These are phyloP conservation scores for Sebastes umbrosus DNA, from an alignment of 2,797 vertebrate species.

Conservation along the genomic window DNA sequence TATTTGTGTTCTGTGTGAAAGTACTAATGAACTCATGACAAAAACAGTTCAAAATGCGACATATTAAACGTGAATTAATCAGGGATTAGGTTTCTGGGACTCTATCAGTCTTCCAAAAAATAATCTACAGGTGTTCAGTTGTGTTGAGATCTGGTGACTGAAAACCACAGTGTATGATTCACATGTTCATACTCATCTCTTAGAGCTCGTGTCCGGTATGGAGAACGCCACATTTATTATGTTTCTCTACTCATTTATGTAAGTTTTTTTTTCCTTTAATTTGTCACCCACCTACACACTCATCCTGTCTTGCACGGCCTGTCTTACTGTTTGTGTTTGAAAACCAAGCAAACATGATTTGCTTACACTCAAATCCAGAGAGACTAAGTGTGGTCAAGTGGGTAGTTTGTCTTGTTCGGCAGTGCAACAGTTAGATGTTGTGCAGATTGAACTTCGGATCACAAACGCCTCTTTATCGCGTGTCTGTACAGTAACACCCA, in stretches of 20 bases:
- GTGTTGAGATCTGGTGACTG: neutral
- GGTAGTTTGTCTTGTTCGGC: neutral
- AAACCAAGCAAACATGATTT: conserved; percentile 17
- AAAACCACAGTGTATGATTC: neutral
- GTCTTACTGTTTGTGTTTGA: conserved; percentile 16
- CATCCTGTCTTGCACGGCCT: neutral
- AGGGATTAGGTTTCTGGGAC: neutral
- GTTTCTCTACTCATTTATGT: neutral
- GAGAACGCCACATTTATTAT: neutral
- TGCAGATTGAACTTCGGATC: neutral
- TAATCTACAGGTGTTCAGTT: neutral
- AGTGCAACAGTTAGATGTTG: neutral
- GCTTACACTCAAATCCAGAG: conserved; percentile 4
- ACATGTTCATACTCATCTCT: neutral
- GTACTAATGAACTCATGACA: too few relatives aligned
- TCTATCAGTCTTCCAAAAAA: neutral
- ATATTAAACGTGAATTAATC: too few relatives aligned
- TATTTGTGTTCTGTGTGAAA: too few relatives aligned
- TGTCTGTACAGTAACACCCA: neutral
- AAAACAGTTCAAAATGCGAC: too few relatives aligned
- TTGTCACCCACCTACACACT: neutral
- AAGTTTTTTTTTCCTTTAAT: neutral
- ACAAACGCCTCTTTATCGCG: neutral
- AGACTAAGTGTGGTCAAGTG: neutral
- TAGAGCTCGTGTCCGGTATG: neutral